phyloP scores from a whole-genome alignment of 2,797 vertebrate genomes.

The Tiaroga cobitis region DNA sequence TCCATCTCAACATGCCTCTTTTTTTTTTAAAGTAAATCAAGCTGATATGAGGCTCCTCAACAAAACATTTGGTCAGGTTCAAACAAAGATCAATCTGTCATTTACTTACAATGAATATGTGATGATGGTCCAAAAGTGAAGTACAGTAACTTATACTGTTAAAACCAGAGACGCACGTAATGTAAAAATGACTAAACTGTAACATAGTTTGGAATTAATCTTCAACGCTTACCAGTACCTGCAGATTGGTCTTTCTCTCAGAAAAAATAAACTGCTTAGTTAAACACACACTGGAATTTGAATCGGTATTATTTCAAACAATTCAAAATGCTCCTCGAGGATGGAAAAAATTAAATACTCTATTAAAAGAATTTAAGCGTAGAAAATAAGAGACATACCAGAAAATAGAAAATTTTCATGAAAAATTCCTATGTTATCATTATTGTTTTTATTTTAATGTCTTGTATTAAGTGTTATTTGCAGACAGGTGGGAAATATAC shows the following conservation, averaged over 20 bases:
- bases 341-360: slow-evolving; percentile 6
- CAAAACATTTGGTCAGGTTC: not conserved
- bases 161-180: not conserved
- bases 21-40: not conserved
- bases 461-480: not conserved
- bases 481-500: not conserved
- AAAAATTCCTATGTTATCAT: not conserved
- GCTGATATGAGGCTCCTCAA: not conserved
- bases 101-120: not conserved
- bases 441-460: not conserved
- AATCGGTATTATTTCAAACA: slow-evolving; percentile 8
- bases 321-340: not conserved
- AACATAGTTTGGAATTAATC: not conserved
- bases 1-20: not conserved
- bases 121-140: not conserved
- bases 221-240: slow-evolving; percentile 11
- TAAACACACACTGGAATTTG: slow-evolving; percentile 4
- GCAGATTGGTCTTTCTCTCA: not conserved
- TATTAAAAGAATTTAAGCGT: not conserved
- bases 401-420: not conserved
- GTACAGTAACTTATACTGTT: not conserved
- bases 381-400: slow-evolving; percentile 1
- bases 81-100: not conserved
- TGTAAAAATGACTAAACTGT: not conserved
- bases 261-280: slow-evolving; percentile 15